Evolutionary conservation across 2,797 vertebrate species (phyloP).

Genomic region (Oreortyx pictus): DNA sequence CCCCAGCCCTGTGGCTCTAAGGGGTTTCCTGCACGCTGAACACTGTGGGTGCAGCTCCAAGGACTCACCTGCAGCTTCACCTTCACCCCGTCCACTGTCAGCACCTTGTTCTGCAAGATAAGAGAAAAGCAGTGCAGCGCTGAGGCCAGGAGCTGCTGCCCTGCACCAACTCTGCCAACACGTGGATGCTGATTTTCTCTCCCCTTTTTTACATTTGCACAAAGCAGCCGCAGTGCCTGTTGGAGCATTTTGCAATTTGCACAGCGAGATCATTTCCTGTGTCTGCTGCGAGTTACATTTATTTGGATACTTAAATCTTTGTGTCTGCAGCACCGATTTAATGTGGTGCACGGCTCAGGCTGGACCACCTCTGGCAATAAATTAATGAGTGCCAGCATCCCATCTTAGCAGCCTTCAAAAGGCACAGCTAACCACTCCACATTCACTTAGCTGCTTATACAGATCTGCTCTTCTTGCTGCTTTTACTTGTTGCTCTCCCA

Average conservation of each 20-base stretch:
- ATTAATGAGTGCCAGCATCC: not conserved
- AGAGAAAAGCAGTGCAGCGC: constrained; percentile 64
- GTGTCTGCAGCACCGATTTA: not conserved
- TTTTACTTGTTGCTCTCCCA: not conserved
- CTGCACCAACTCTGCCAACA: not conserved
- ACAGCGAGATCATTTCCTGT: not conserved
- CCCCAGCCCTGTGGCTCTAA: not conserved
- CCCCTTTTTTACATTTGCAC: not conserved
- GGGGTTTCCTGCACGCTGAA: not conserved
- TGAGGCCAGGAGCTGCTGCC: not conserved
- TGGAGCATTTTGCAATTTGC: accelerated
- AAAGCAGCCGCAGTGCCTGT: accelerated
- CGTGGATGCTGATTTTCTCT: not conserved
- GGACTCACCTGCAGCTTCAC: constrained; percentile 93
- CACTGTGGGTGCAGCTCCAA: not conserved
- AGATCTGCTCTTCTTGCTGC: not conserved
- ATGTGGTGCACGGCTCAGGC: accelerated
- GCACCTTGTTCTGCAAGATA: constrained; percentile 95
- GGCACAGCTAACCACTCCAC: not conserved
- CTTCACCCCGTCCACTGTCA: constrained; percentile 92
- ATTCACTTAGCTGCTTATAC: not conserved
- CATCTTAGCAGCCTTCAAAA: not conserved
- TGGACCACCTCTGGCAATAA: not conserved
- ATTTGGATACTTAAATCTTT: not conserved
- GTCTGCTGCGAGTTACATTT: not conserved